phyloP scores from a whole-genome alignment of 2,888 invertebrate genomes.

The Eupithecia vulgata region DNA sequence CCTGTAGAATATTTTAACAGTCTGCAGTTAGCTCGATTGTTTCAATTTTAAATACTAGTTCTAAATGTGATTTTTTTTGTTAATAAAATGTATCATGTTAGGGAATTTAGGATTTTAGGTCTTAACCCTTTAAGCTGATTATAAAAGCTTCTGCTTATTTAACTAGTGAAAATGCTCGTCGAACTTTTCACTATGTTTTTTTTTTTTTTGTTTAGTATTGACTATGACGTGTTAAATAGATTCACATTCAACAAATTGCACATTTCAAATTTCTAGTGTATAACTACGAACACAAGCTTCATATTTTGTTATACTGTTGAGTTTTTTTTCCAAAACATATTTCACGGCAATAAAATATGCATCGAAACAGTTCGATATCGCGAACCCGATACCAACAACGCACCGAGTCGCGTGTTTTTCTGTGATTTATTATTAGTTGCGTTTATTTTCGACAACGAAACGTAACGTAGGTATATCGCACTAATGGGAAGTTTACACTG shows the following conservation, averaged over 20 bases:
- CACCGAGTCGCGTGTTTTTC: constrained; percentile 37
- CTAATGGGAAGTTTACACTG: constrained; percentile 11
- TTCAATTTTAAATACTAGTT: too few species aligned
- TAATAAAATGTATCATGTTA: neutral
- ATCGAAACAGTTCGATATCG: constrained; percentile 32
- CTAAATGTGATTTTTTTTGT: too few species aligned
- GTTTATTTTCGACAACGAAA: constrained; percentile 41
- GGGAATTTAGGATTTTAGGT: neutral
- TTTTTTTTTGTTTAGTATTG: neutral
- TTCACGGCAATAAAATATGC: constrained; percentile 29
- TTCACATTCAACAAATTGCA: neutral
- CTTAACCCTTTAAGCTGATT: neutral
- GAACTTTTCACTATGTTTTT: neutral
- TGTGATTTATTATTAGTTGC: constrained; percentile 45
- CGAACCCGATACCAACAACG: constrained; percentile 21
- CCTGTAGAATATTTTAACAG: too few species aligned
- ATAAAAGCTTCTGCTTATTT: neutral
- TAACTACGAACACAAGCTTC: neutral
- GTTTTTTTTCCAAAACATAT: constrained; percentile 22
- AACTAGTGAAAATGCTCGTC: neutral
- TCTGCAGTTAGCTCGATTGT: too few species aligned
- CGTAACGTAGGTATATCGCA: constrained; percentile 11
- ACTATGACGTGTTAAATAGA: neutral
- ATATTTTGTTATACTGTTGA: neutral
- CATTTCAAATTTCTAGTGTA: neutral